Conservation (phyloP, 2,888 invertebrate species). For the Octodonta nipae region DNA sequence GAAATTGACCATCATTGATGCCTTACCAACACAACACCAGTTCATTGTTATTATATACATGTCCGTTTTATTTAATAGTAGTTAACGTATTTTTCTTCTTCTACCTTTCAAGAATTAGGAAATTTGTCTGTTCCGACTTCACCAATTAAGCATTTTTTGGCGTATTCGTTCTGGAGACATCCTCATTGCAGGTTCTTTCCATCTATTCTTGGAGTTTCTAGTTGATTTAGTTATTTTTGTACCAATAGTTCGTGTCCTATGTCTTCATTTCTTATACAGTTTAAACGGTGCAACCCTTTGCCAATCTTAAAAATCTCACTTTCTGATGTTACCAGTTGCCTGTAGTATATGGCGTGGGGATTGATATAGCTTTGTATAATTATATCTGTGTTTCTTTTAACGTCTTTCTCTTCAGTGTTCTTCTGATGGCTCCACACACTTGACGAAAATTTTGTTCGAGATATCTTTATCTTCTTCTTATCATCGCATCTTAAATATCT, state of each 20-base stretch:
- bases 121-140: too few relatives aligned
- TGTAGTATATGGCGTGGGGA: not conserved
- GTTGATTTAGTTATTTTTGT: too few relatives aligned
- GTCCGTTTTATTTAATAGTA: too few relatives aligned
- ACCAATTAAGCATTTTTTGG: too few relatives aligned
- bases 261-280: not conserved
- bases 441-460: not conserved
- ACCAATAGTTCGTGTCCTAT: not conserved
- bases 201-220: too few relatives aligned
- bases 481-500: not conserved
- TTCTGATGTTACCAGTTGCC: not conserved
- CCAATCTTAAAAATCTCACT: not conserved
- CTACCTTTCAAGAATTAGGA: too few relatives aligned
- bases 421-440: not conserved
- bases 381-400: not conserved
- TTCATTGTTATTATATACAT: too few relatives aligned
- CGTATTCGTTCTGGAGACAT: too few relatives aligned
- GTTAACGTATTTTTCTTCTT: too few relatives aligned
- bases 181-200: too few relatives aligned
- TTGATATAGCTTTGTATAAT: not conserved
- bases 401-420: not conserved
- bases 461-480: not conserved
- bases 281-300: not conserved
- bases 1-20: too few relatives aligned
- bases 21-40: too few relatives aligned